Evolutionary conservation across 2,113 vertebrate genomes (phyloP).

Genomic region (Planiliza haematocheilus): DNA sequence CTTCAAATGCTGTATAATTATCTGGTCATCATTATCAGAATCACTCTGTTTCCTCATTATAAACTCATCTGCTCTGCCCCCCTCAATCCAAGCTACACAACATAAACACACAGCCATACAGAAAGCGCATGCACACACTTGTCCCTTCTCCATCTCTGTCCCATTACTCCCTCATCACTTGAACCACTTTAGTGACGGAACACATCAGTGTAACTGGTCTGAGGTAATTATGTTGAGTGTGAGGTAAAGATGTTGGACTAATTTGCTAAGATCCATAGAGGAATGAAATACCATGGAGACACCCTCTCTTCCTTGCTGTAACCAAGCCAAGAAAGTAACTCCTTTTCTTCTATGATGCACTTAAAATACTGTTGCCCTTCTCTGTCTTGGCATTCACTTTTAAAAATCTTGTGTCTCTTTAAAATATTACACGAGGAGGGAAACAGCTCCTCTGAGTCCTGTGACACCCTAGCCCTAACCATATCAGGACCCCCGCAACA

Average conservation of each 20-base stretch:
- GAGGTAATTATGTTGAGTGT: slow-evolving; percentile 59
- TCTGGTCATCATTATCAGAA: slow-evolving; percentile 69
- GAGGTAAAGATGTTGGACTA: slow-evolving; percentile 55
- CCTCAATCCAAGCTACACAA: slow-evolving; percentile 40
- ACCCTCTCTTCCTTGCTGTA: slow-evolving; percentile 10
- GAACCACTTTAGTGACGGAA: slow-evolving; percentile 58
- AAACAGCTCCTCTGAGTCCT: too few relatives aligned
- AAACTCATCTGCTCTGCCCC: slow-evolving; percentile 61
- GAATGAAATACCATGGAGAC: slow-evolving; percentile 15
- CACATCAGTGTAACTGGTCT: slow-evolving; percentile 47
- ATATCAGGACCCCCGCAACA: too few relatives aligned
- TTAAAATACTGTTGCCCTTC: neutral
- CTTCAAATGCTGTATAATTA: slow-evolving; percentile 63
- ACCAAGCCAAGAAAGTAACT: neutral
- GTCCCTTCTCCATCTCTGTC: slow-evolving; percentile 10
- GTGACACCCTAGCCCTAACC: too few relatives aligned
- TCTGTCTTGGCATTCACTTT: neutral
- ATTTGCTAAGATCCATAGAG: slow-evolving; percentile 47
- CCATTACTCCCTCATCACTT: slow-evolving; percentile 46
- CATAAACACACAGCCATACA: slow-evolving; percentile 32
- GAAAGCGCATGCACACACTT: slow-evolving; percentile 16
- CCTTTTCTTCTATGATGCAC: too few relatives aligned
- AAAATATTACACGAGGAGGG: neutral
- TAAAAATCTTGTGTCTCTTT: neutral
- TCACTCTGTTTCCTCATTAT: slow-evolving; percentile 71